Conservation (phyloP, 2,888 invertebrate genomes). For the Lasioglossum vierecki region DNA sequence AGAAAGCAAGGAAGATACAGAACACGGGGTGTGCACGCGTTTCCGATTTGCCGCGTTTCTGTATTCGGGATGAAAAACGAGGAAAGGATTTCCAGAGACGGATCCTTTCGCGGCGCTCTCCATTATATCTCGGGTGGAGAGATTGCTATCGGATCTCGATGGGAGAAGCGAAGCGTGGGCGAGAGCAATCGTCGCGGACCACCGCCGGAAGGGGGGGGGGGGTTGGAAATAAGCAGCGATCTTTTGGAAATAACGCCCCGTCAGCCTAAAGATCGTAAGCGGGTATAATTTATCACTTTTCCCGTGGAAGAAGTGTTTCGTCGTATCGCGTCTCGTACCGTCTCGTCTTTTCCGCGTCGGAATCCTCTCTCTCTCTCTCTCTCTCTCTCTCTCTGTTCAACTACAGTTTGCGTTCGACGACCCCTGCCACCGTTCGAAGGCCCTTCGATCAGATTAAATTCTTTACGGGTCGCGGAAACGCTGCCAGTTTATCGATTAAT, state of each 20-base stretch:
- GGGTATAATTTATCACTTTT: conserved; percentile 41
- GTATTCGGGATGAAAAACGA: conserved; percentile 7
- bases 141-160: conserved; percentile 41
- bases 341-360: not conserved
- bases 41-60: not conserved
- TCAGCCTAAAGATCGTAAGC: conserved; percentile 29
- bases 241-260: conserved; percentile 34
- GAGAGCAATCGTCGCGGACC: conserved; percentile 20
- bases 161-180: not conserved
- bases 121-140: conserved; percentile 10
- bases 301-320: not conserved
- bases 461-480: conserved; percentile 52
- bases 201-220: not conserved
- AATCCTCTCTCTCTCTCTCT: not conserved
- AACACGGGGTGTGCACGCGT: not conserved
- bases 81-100: conserved; percentile 14
- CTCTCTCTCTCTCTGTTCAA: not conserved
- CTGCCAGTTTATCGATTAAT: conserved; percentile 51
- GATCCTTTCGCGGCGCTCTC: conserved; percentile 7
- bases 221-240: conserved; percentile 12
- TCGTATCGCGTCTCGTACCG: not conserved
- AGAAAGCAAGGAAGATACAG: not conserved
- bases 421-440: conserved; percentile 33
- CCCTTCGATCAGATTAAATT: conserved; percentile 58
- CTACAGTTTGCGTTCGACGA: conserved; percentile 27